phyloP scores from a whole-genome alignment of 2,797 vertebrate species.

The Buphagus erythrorhynchus region DNA sequence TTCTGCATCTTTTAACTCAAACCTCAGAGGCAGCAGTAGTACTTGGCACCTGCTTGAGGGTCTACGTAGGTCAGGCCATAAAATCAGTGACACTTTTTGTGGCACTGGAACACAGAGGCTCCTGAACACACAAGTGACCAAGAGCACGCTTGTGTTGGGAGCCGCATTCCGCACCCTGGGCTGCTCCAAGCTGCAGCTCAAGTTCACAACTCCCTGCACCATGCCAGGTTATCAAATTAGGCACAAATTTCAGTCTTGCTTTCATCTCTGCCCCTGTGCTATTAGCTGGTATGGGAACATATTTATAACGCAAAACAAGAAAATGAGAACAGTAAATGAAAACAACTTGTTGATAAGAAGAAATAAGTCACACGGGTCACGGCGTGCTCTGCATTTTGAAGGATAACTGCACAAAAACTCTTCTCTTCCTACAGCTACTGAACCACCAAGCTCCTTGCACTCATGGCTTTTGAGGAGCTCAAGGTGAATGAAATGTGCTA shows the following conservation, averaged over 20 bases:
- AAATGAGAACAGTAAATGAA: neutral
- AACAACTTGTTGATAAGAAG: neutral
- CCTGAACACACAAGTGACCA: neutral
- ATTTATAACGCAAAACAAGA: neutral
- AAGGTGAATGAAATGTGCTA: neutral
- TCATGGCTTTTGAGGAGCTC: neutral
- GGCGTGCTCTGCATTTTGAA: neutral
- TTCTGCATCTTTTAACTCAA: neutral
- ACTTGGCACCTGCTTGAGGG: neutral
- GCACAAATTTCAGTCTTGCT: neutral
- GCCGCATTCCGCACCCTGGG: accelerated
- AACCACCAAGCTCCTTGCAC: neutral
- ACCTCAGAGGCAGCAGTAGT: neutral
- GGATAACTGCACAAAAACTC: neutral
- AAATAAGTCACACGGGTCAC: accelerated
- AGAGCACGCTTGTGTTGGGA: accelerated
- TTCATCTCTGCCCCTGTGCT: neutral
- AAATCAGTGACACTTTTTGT: neutral
- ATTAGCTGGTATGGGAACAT: accelerated
- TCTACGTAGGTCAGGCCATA: neutral
- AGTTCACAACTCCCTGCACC: neutral
- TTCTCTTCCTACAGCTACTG: neutral
- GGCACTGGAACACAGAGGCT: neutral
- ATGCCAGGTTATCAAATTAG: accelerated
- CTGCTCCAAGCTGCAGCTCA: neutral